Evolutionary conservation across 2,113 vertebrate genomes (phyloP).

Genomic region (Silurus meridionalis): DNA sequence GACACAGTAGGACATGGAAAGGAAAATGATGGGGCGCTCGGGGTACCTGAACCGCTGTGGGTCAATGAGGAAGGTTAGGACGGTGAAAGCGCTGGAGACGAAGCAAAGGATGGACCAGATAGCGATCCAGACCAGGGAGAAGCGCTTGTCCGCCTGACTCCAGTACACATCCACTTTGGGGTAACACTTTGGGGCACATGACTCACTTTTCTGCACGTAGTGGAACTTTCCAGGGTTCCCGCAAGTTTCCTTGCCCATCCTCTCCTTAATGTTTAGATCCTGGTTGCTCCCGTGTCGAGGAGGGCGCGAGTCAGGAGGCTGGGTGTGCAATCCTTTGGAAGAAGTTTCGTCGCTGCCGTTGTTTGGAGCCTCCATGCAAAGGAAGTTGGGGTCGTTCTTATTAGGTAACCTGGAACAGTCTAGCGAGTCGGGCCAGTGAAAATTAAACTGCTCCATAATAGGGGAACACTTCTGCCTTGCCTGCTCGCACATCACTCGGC

Average conservation of each 20-base stretch:
- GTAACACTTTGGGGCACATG: slow-evolving; percentile 90
- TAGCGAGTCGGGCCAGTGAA: slow-evolving; percentile 92
- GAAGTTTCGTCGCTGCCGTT: slow-evolving; percentile 87
- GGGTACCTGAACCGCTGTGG: slow-evolving; percentile 95
- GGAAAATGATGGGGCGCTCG: slow-evolving; percentile 95
- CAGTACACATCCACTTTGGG: slow-evolving; percentile 94
- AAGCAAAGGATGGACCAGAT: slow-evolving; percentile 95
- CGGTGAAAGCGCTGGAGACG: slow-evolving; percentile 94
- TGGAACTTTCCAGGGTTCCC: slow-evolving; percentile 93
- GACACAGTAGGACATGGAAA: slow-evolving; percentile 97
- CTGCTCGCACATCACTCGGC: slow-evolving; percentile 95
- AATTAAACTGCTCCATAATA: slow-evolving; percentile 92
- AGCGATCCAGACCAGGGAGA: slow-evolving; percentile 91
- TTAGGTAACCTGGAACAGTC: slow-evolving; percentile 91
- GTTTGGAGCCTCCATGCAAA: slow-evolving; percentile 97
- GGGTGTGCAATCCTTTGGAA: slow-evolving; percentile 79
- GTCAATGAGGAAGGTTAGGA: slow-evolving; percentile 94
- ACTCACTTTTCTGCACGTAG: slow-evolving; percentile 90
- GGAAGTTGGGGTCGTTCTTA: slow-evolving; percentile 93
- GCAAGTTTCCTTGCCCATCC: slow-evolving; percentile 72
- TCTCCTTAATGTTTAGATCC: slow-evolving; percentile 78
- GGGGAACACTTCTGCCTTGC: slow-evolving; percentile 90
- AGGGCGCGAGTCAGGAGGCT: slow-evolving; percentile 84
- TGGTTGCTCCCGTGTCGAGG: slow-evolving; percentile 78
- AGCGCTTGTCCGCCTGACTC: slow-evolving; percentile 90